A percentile compares a stretch with the other conserved stretches of the same genome.
Evolutionary conservation across 2,797 vertebrate species (phyloP).

Genomic region (Hoplostethus atlanticus): DNA sequence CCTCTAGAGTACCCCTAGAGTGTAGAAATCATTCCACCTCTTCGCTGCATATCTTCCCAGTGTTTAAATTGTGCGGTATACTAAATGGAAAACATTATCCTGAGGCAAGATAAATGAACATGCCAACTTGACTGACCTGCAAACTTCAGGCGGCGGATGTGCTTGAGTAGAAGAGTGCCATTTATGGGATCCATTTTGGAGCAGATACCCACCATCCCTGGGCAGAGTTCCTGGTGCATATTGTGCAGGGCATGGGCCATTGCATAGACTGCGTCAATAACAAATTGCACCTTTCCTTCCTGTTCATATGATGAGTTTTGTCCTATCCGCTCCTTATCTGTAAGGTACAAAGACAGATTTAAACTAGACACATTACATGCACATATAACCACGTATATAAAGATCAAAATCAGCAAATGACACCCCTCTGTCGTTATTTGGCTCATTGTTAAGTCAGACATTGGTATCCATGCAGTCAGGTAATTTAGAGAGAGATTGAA

Average conservation of each 20-base stretch:
- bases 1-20: not conserved
- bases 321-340: conserved; percentile 96
- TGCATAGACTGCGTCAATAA: conserved; percentile 95
- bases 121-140: conserved; percentile 85
- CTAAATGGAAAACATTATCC: not conserved
- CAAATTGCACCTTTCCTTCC: conserved; percentile 98
- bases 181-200: conserved; percentile 94
- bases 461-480: conserved; percentile 29
- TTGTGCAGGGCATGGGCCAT: conserved; percentile 97
- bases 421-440: conserved; percentile 4
- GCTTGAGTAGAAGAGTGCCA: conserved; percentile 93
- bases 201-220: conserved; percentile 92
- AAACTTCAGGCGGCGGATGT: conserved; percentile 95
- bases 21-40: not conserved
- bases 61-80: not conserved
- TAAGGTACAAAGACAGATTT: conserved; percentile 28
- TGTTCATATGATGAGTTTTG: conserved; percentile 95
- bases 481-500: conserved; percentile 22
- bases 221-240: conserved; percentile 95
- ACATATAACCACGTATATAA: not conserved
- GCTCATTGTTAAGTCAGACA: conserved; percentile 35
- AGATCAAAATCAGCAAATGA: not conserved
- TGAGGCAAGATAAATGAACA: not conserved
- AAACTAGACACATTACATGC: not conserved
- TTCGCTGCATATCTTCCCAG: not conserved